These are phyloP conservation scores for Hydroisotoma schaefferi DNA, from an alignment of 2,888 invertebrate species.

Conservation along the genomic window DNA sequence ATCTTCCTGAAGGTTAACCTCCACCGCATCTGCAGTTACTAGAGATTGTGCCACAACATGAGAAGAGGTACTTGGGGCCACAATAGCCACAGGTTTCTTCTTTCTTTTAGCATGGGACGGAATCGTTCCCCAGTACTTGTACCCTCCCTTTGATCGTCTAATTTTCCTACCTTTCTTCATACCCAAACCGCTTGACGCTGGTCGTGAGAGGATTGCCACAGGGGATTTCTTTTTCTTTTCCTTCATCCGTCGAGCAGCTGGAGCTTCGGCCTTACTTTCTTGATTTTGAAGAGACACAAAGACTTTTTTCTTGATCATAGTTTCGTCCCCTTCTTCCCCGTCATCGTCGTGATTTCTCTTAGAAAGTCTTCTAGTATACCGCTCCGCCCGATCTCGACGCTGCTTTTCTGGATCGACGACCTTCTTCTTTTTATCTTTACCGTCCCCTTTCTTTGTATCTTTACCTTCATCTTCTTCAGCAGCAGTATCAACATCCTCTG, in stretches of 20 bases:
- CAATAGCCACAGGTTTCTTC: constrained; percentile 48
- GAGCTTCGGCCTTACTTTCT: not conserved
- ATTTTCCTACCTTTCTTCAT: constrained; percentile 39
- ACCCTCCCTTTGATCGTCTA: constrained; percentile 43
- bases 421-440: constrained; percentile 46
- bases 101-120: constrained; percentile 47
- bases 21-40: not conserved
- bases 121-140: constrained; percentile 48
- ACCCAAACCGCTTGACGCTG: not conserved
- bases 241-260: not conserved
- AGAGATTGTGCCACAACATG: constrained; percentile 15
- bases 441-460: constrained; percentile 3
- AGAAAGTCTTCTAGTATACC: constrained; percentile 40
- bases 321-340: constrained; percentile 37
- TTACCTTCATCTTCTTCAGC: constrained; percentile 9
- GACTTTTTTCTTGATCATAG: constrained; percentile 22
- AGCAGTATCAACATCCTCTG: not conserved
- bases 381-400: constrained; percentile 50
- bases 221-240: not conserved
- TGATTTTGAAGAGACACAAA: not conserved
- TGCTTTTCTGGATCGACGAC: constrained; percentile 50
- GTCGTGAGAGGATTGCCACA: not conserved
- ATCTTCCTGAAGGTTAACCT: not conserved
- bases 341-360: constrained; percentile 42
- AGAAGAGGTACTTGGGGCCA: constrained; percentile 42